Percentiles rank a stretch among this genome's conserved stretches.
Conservation (phyloP, 2,888 invertebrate genomes). For the Escarpia spicata region DNA sequence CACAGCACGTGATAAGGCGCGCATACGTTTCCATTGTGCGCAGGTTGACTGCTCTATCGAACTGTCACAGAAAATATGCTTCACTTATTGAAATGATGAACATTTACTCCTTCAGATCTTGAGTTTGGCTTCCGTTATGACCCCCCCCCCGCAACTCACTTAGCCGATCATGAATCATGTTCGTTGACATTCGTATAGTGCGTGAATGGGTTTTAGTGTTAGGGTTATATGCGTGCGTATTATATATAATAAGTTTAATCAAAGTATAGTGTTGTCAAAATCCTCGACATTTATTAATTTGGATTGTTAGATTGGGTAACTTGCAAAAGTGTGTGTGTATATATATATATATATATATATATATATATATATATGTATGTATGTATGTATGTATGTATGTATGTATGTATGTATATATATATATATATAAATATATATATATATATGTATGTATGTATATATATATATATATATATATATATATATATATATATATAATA, state of each 20-base stretch:
- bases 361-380: not conserved
- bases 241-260: no score
- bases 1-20: not conserved
- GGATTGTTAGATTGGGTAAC: no score
- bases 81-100: not conserved
- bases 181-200: no score
- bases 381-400: conserved; percentile 1
- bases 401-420: conserved; percentile 19
- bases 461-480: not conserved
- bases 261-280: no score
- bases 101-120: not conserved
- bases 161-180: no score
- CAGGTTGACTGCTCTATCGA: not conserved
- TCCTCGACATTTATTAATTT: no score
- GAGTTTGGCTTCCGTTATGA: not conserved
- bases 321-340: not conserved
- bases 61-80: not conserved
- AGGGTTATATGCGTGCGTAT: no score
- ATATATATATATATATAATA: not conserved
- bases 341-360: not conserved
- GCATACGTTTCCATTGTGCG: not conserved
- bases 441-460: conserved; percentile 9
- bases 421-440: not conserved
- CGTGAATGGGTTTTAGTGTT: no score
- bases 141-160: not conserved